phyloP scores from a whole-genome alignment of 2,888 invertebrate genomes.

The Miltochrista miniata region DNA sequence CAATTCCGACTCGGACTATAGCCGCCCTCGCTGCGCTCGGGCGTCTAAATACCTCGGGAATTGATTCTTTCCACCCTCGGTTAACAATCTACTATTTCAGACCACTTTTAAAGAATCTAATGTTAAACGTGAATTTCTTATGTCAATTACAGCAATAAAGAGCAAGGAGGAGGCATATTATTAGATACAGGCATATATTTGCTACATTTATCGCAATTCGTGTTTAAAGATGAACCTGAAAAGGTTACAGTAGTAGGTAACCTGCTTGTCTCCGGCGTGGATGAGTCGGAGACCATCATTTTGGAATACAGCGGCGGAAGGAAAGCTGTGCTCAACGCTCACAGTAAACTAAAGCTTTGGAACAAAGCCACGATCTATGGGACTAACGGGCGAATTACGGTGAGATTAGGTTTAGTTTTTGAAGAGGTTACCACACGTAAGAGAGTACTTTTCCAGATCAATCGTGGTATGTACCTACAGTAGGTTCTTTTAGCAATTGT shows the following conservation, averaged over 20 bases:
- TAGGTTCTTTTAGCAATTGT: no score
- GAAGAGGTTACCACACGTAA: not conserved
- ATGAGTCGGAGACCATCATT: conserved; percentile 84
- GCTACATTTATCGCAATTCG: conserved; percentile 88
- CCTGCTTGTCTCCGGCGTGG: conserved; percentile 88
- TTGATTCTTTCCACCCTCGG: no score
- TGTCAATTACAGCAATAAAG: conserved; percentile 79
- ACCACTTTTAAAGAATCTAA: no score
- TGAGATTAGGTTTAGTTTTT: conserved; percentile 44
- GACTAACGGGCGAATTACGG: conserved; percentile 85
- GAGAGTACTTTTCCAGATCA: no score
- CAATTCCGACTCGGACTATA: no score
- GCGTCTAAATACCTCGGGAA: no score
- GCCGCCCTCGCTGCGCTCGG: no score
- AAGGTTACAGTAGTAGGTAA: conserved; percentile 87
- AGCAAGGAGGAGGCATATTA: conserved; percentile 90
- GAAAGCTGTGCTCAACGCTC: conserved; percentile 84
- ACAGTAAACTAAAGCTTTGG: conserved; percentile 73
- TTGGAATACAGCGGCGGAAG: conserved; percentile 85
- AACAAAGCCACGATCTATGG: conserved; percentile 87
- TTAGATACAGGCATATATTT: conserved; percentile 91
- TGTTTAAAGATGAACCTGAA: conserved; percentile 88
- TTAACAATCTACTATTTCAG: no score
- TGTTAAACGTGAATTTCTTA: not conserved
- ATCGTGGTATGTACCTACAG: no score